A percentile compares a stretch with the other conserved stretches of the same genome.
Conservation (phyloP, 2,797 vertebrate genomes). For the Xenentodon cancila region DNA sequence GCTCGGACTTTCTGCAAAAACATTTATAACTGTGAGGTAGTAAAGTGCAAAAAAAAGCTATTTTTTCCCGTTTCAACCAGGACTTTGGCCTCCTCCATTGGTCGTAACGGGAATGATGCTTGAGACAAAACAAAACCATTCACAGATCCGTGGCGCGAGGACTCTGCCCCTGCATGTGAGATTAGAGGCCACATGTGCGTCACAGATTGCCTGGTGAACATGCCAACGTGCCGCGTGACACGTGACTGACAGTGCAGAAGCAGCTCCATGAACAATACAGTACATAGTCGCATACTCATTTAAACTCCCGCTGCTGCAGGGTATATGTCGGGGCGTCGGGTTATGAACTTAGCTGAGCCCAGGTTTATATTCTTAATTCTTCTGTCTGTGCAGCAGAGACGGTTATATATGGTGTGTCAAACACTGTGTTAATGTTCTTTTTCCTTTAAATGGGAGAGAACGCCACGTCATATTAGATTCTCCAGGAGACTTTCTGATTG, state of each 20-base stretch:
- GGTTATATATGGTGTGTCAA: no score
- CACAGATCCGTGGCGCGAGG: neutral
- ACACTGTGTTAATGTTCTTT: no score
- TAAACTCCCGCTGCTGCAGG: no score
- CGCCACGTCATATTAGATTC: no score
- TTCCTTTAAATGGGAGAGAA: no score
- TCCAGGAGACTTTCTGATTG: no score
- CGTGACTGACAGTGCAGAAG: neutral
- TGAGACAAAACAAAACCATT: conserved; percentile 18
- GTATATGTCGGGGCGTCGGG: no score
- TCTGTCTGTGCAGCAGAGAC: no score
- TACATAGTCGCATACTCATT: neutral
- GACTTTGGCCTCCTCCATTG: conserved; percentile 26
- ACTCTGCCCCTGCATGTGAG: neutral
- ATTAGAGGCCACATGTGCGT: neutral
- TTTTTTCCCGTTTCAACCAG: no score
- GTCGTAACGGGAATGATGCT: neutral
- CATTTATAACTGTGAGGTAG: neutral
- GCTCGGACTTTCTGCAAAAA: neutral
- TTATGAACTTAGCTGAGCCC: no score
- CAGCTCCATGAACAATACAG: neutral
- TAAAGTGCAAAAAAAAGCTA: conserved; percentile 2
- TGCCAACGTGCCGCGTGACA: neutral
- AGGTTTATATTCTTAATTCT: no score
- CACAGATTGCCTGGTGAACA: neutral